phyloP scores from a whole-genome alignment of 2,888 invertebrate species.

The Leptarthrus brevirostris region DNA sequence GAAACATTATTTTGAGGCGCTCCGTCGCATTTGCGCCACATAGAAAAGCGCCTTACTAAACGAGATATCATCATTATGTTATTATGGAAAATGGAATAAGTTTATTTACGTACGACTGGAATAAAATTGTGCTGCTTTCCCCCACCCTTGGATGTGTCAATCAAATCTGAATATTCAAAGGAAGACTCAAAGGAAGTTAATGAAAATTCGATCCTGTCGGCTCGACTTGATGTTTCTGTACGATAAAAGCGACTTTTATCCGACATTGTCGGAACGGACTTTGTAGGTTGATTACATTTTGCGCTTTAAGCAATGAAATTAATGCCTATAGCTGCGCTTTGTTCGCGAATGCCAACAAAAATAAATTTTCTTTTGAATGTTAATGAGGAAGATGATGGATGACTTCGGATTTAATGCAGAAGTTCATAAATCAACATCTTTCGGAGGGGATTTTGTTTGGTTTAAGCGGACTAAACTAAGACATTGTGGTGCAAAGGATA shows the following conservation, averaged over 20 bases:
- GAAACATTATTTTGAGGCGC: background rate
- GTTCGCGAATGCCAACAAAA: no score
- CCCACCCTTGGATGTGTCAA: conserved; percentile 17
- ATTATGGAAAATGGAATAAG: conserved; percentile 38
- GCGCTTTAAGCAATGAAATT: background rate
- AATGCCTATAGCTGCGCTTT: no score
- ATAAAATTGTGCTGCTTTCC: background rate
- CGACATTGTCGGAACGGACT: background rate
- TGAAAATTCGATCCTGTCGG: conserved; percentile 39
- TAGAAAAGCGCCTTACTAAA: conserved; percentile 8
- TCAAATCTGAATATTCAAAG: conserved; percentile 40
- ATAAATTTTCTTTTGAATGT: no score
- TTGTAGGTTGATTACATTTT: background rate
- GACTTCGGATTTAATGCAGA: no score
- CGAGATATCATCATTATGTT: conserved; percentile 35
- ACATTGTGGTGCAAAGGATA: no score
- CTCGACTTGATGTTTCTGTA: conserved; percentile 18
- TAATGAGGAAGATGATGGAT: no score
- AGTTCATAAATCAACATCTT: no score
- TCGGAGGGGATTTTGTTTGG: no score
- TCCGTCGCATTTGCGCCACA: background rate
- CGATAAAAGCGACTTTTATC: background rate
- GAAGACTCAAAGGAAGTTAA: conserved; percentile 27
- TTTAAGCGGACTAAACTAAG: no score
- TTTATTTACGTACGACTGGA: conserved; percentile 23